Evolutionary conservation across 2,797 vertebrate genomes (phyloP), one percentile per base, ranked within the genome.

Genomic region (Sebastes nivosus): DNA sequence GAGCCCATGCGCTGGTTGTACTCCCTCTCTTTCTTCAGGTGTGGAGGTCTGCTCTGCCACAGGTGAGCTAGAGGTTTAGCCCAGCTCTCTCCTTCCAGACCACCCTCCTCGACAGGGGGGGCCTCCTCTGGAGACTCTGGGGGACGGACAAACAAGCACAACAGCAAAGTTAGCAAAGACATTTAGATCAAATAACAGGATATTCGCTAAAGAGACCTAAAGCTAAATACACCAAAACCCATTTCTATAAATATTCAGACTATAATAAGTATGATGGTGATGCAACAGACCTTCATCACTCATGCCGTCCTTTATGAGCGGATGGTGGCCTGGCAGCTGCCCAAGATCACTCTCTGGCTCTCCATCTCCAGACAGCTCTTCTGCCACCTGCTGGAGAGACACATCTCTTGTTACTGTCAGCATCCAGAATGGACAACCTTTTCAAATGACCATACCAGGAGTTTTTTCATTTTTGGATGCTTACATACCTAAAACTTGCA

Each of bases 301-400:
- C 89, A 96, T 82, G 65, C 96, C 96, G 14, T 99, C 98, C 84
- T 98, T 98, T 58, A 98, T 93, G 5, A 99, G 96, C 0, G 97
- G 98, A 81, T 98, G 97, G 82, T 98, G 97, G n/a, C 96, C 96
- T 1, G 98, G 97, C 7, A 98, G 97, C 90, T 97, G 97, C 5
- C 97, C 97, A 0, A 98, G 96, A 16, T 97, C 96, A 60, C 95
- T 96, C 77, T 96, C 96, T 54, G 92, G 84, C 50, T 95, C 96
- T 84, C 90, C 94, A 42, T 61, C 95, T 61, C 93, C 93, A 64
- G 93, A 16, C 36, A 89, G 88, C 18, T 96, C 95, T 83, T 94
- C 95, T 5, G 93, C 94, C 82, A 89, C 91, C 97, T 98, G 93
- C 20, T 83, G 90, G 85, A 77, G 13, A 88, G 2, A 82, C 67